Conservation (phyloP, 1,140 invertebrate species). For the Drosophila eugracilis region DNA sequence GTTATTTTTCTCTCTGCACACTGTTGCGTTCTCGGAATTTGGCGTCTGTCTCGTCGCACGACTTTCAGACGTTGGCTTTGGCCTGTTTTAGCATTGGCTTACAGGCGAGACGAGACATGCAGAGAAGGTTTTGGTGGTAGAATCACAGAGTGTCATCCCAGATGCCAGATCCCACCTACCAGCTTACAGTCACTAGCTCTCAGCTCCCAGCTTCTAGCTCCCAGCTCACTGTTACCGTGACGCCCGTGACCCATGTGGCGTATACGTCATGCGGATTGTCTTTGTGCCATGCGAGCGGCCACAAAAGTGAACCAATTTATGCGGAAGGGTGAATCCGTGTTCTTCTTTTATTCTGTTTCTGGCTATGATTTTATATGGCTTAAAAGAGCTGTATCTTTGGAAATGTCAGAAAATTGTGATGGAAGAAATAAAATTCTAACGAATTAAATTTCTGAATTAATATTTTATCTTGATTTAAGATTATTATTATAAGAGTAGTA, state of each 20-base stretch:
- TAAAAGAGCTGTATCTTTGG: background rate
- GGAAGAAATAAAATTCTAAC: too few relatives aligned
- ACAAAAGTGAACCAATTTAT: conserved; percentile 26
- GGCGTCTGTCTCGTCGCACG: conserved; percentile 45
- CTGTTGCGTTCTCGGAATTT: conserved; percentile 66
- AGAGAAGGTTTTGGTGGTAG: conserved; percentile 23
- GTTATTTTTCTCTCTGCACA: conserved; percentile 1
- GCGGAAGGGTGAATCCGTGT: conserved; percentile 11
- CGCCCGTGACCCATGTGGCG: conserved; percentile 54
- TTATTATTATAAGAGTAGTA: too few relatives aligned
- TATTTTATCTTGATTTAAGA: too few relatives aligned
- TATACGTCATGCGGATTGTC: conserved; percentile 66
- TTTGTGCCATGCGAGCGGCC: conserved; percentile 30
- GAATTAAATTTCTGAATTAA: background rate
- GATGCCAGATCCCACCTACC: conserved; percentile 14
- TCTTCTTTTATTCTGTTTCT: background rate
- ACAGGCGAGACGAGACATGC: conserved; percentile 49
- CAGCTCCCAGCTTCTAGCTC: too few relatives aligned
- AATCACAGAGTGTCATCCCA: conserved; percentile 1
- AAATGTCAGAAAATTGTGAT: background rate
- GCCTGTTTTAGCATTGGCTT: conserved; percentile 65
- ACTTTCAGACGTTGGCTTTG: conserved; percentile 73
- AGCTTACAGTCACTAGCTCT: background rate
- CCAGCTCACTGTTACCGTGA: conserved; percentile 24
- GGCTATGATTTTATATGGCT: background rate